A percentile compares a stretch with the other conserved stretches of the same genome.
Conservation (phyloP, 2,888 invertebrate genomes). For the Leucophora obtusa region DNA sequence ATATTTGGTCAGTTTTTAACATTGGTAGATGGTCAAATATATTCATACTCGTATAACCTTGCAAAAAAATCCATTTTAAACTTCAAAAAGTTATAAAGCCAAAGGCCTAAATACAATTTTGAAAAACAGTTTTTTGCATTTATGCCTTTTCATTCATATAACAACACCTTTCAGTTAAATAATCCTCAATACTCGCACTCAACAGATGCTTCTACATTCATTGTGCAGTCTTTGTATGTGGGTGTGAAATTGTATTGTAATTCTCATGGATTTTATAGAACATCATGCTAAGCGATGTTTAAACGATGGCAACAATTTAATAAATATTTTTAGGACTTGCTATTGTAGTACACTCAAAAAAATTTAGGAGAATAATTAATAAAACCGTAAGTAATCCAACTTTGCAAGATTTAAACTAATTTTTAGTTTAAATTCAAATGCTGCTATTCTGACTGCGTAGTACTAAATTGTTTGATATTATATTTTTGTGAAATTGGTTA, state of each 20-base stretch:
- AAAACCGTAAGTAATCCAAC: no score
- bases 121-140: not conserved
- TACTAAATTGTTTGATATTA: no score
- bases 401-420: no score
- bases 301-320: not conserved
- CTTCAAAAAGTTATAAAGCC: not conserved
- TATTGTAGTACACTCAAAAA: no score
- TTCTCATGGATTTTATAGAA: not conserved
- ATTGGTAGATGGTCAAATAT: no score
- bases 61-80: not conserved
- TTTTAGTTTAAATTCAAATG: no score
- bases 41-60: no score
- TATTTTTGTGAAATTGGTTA: no score
- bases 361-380: no score
- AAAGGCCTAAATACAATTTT: not conserved
- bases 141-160: conserved; percentile 18
- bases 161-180: conserved; percentile 29
- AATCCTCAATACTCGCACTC: not conserved
- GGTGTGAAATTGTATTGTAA: not conserved
- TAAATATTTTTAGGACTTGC: not conserved
- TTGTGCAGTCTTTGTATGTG: not conserved
- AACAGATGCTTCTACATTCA: not conserved
- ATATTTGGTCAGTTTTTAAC: no score
- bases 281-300: not conserved
- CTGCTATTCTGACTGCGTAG: no score